Percentiles rank a stretch among this genome's conserved stretches.
Evolutionary conservation across 2,888 invertebrate species (phyloP).

Genomic region (Cyclophora albipunctata): DNA sequence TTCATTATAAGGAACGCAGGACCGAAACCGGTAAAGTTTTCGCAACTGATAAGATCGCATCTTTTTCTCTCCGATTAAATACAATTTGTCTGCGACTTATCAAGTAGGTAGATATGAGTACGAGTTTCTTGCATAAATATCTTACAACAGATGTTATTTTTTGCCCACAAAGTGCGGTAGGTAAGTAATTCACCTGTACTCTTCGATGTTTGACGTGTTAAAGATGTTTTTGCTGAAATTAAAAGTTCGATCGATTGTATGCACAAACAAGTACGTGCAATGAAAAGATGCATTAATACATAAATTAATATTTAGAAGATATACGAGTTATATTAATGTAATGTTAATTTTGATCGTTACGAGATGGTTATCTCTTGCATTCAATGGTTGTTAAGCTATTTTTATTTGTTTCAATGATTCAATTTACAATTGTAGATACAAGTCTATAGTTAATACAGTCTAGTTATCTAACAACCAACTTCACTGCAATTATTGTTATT

Average conservation of each 20-base stretch:
- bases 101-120: constrained; percentile 69
- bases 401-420: too few species aligned
- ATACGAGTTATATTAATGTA: too few species aligned
- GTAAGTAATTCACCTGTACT: constrained; percentile 62
- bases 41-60: too few species aligned
- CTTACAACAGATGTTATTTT: constrained; percentile 60
- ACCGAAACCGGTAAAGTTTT: too few species aligned
- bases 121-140: constrained; percentile 59
- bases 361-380: too few species aligned
- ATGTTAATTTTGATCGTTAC: too few species aligned
- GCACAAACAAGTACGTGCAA: constrained; percentile 41
- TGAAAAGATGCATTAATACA: constrained; percentile 26
- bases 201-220: constrained; percentile 48
- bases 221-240: constrained; percentile 55
- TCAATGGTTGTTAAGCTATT: too few species aligned
- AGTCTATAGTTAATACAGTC: too few species aligned
- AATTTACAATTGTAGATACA: too few species aligned
- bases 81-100: constrained; percentile 71
- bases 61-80: constrained; percentile 39
- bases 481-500: too few species aligned
- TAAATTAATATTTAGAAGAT: constrained; percentile 4
- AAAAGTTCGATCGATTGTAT: constrained; percentile 49
- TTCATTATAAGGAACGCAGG: too few species aligned
- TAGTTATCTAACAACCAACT: too few species aligned
- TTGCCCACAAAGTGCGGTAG: constrained; percentile 50